Evolutionary conservation across 2,797 vertebrate species (phyloP).

Genomic region (Eurystomus glaucurus): DNA sequence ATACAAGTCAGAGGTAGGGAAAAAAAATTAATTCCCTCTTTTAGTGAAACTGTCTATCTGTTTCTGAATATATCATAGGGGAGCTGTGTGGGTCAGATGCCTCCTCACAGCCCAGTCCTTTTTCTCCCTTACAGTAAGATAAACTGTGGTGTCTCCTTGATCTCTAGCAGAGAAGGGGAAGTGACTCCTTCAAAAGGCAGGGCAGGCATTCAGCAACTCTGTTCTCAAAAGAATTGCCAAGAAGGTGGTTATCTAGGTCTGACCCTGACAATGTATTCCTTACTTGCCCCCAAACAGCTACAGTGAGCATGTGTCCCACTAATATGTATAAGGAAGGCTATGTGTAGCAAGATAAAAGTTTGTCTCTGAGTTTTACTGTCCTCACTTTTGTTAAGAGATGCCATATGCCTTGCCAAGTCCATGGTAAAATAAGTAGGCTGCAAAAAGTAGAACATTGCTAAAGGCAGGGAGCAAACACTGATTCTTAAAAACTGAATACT

Average conservation of each 20-base stretch:
- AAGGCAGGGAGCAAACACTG: constrained; percentile 40
- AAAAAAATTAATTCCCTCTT: background rate
- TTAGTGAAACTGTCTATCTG: background rate
- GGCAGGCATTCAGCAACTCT: background rate
- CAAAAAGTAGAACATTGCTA: constrained; percentile 37
- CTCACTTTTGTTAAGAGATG: constrained; percentile 4
- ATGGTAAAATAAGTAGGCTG: constrained; percentile 30
- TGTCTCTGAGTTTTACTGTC: background rate
- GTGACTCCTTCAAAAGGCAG: background rate
- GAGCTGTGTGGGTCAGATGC: background rate
- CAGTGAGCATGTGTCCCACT: background rate
- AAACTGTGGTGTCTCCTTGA: background rate
- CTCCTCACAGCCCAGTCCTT: background rate
- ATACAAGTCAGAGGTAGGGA: background rate
- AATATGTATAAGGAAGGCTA: background rate
- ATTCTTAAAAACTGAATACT: constrained; percentile 40
- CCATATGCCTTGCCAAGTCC: constrained; percentile 4
- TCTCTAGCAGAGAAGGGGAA: background rate
- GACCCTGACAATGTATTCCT: background rate
- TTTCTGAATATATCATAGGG: background rate
- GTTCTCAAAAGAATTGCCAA: background rate
- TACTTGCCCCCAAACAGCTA: background rate
- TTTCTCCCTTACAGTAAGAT: background rate
- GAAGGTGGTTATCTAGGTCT: background rate
- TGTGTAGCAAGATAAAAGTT: background rate